Conservation (phyloP, 1,140 invertebrate genomes). For the Paraescarpia echinospica region DNA sequence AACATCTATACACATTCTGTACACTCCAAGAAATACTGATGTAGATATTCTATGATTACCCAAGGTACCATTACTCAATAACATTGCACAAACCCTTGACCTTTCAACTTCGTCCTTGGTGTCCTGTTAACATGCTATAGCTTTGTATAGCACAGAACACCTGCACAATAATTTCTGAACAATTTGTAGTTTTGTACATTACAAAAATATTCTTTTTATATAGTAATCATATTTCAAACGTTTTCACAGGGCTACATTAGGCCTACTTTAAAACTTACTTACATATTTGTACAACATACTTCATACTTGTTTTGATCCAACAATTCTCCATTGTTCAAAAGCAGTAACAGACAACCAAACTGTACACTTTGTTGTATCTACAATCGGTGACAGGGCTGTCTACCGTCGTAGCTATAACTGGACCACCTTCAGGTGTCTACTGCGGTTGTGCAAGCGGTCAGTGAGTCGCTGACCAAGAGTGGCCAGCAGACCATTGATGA, state of each 20-base stretch:
- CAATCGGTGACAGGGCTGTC: background rate
- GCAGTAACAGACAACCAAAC: background rate
- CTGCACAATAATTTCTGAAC: background rate
- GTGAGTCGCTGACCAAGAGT: constrained; percentile 12
- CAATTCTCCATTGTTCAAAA: background rate
- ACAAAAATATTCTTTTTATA: too few relatives aligned
- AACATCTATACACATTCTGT: background rate
- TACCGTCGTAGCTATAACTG: background rate
- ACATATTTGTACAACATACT: background rate
- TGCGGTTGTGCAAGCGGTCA: background rate
- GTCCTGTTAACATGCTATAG: background rate
- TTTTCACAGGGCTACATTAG: too few relatives aligned
- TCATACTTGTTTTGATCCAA: background rate
- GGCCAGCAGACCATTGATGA: constrained; percentile 17
- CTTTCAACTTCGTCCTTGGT: background rate
- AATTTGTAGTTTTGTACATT: background rate
- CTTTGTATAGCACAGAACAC: background rate
- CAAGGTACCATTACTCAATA: background rate
- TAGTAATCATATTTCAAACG: too few relatives aligned
- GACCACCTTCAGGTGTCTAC: background rate
- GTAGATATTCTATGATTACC: background rate
- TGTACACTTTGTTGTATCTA: background rate
- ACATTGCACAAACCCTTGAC: background rate
- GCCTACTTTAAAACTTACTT: too few relatives aligned
- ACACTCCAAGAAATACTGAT: background rate